Evolutionary conservation across 1,140 invertebrate species (phyloP).

Genomic region (Drosophila bocki): DNA sequence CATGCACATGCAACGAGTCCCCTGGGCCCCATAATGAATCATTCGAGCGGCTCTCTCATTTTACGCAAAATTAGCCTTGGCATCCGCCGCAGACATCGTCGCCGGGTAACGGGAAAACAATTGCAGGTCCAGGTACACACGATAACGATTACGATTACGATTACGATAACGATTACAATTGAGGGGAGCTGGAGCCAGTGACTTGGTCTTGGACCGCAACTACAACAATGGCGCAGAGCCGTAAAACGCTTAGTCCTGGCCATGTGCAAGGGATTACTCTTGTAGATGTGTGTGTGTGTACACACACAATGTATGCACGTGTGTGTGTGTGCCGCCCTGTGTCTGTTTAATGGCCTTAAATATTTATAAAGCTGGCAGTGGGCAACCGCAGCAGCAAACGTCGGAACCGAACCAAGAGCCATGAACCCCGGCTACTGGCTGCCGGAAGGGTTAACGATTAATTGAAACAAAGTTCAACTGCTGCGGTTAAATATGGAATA

Average conservation of each 20-base stretch:
- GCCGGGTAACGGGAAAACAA: constrained; percentile 60
- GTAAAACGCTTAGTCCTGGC: constrained; percentile 64
- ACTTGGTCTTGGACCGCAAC: constrained; percentile 20
- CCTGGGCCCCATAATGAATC: constrained; percentile 66
- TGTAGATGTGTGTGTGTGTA: constrained; percentile 3
- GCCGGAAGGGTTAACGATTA: constrained; percentile 52
- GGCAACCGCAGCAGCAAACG: constrained; percentile 50
- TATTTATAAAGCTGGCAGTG: constrained; percentile 71
- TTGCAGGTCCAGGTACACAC: constrained; percentile 50
- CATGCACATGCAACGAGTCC: constrained; percentile 48
- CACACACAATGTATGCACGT: constrained; percentile 7
- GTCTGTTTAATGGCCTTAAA: constrained; percentile 71
- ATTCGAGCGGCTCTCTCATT: constrained; percentile 67
- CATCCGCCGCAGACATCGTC: constrained; percentile 68
- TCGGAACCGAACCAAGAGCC: constrained; percentile 36
- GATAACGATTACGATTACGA: constrained; percentile 52
- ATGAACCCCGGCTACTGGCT: constrained; percentile 1
- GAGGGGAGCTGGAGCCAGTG: too few species aligned
- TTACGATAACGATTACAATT: constrained; percentile 45
- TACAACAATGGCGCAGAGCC: constrained; percentile 54
- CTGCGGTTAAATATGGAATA: constrained; percentile 40
- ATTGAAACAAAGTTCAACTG: constrained; percentile 44
- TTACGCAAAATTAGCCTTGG: constrained; percentile 77
- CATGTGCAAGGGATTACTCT: constrained; percentile 28
- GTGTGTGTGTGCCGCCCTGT: constrained; percentile 25